Conservation (phyloP, 1,140 invertebrate species). For the Papilio dardanus region DNA sequence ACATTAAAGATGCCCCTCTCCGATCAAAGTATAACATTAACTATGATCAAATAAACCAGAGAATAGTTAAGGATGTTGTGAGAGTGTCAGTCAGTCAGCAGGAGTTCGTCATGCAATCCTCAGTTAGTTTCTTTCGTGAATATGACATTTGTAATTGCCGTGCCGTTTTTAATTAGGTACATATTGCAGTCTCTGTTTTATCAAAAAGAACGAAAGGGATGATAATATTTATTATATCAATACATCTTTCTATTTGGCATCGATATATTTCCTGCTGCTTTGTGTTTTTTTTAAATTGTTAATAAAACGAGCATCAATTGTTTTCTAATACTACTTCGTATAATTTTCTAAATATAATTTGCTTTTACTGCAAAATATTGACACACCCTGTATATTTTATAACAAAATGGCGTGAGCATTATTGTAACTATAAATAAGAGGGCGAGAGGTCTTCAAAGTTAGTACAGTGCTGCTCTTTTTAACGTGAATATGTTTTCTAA, state of each 20-base stretch:
- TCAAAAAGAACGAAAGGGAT: too few species aligned
- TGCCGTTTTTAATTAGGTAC: too few species aligned
- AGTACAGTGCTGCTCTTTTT: not conserved
- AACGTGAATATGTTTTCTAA: not conserved
- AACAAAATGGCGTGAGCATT: constrained; percentile 5
- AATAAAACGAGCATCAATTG: not conserved
- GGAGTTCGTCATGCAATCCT: too few species aligned
- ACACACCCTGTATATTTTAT: not conserved
- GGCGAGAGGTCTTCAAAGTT: not conserved
- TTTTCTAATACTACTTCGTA: not conserved
- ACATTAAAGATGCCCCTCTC: too few species aligned
- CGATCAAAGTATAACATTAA: too few species aligned
- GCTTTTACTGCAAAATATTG: not conserved
- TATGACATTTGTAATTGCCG: too few species aligned
- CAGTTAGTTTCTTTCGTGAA: too few species aligned
- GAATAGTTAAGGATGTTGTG: too few species aligned
- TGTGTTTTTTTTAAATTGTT: not conserved
- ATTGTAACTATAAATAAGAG: not conserved
- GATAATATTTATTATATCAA: too few species aligned
- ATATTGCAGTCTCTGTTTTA: too few species aligned
- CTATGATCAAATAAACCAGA: too few species aligned
- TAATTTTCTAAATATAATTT: not conserved
- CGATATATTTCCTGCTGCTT: not conserved
- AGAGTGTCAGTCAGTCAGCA: too few species aligned
- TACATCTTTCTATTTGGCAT: not conserved